These are phyloP conservation scores for Lacerta bilineata DNA, from an alignment of 2,797 vertebrate genomes.

Conservation along the genomic window DNA sequence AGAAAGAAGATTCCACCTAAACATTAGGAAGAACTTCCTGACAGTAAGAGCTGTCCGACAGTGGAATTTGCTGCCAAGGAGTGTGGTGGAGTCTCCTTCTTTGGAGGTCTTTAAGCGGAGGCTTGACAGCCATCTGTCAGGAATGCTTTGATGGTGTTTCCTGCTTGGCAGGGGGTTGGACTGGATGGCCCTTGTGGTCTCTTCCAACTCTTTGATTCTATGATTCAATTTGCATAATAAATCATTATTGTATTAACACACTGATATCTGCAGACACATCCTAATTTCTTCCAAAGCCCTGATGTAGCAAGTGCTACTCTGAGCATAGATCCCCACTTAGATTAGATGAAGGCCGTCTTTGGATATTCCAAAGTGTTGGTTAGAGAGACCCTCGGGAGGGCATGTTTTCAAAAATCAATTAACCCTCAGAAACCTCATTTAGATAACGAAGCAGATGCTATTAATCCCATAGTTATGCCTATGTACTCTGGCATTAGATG, in stretches of 20 bases:
- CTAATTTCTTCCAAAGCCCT: slow-evolving; percentile 43
- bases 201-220: too few species aligned
- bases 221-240: not conserved
- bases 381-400: not conserved
- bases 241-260: slow-evolving; percentile 26
- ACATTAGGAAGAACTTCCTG: too few species aligned
- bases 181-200: too few species aligned
- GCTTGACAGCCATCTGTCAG: too few species aligned
- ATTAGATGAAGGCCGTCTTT: slow-evolving; percentile 46
- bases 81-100: too few species aligned
- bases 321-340: slow-evolving; percentile 35
- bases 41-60: too few species aligned
- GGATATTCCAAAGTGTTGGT: slow-evolving; percentile 31
- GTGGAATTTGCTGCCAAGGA: too few species aligned
- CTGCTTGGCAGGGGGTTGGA: too few species aligned
- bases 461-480: slow-evolving; percentile 25
- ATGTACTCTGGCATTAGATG: slow-evolving; percentile 21
- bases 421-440: slow-evolving; percentile 22
- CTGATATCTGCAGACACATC: slow-evolving; percentile 22
- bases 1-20: too few species aligned
- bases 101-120: too few species aligned
- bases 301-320: slow-evolving; percentile 7
- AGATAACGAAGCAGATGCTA: slow-evolving; percentile 27
- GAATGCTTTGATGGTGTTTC: too few species aligned
- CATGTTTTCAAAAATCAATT: slow-evolving; percentile 17